phyloP scores from a whole-genome alignment of 2,888 invertebrate species.

The Cecidostiba fungosa region DNA sequence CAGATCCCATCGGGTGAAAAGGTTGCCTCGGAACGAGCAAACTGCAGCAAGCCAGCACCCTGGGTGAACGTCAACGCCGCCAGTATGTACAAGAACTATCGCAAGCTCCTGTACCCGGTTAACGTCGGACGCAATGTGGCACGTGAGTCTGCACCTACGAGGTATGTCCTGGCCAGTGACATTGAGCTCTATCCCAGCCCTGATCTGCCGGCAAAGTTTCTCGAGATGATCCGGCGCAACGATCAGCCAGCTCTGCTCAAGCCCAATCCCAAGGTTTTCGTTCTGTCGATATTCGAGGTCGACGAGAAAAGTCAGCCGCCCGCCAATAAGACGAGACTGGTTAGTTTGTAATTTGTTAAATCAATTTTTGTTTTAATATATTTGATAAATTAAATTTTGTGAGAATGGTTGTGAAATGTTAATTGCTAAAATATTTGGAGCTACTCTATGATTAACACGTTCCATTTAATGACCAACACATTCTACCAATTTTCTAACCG shows the following conservation, averaged over 20 bases:
- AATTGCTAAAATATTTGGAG: too few relatives aligned
- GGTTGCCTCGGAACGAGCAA: slow-evolving; percentile 84
- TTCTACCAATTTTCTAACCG: too few relatives aligned
- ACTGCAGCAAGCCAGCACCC: slow-evolving; percentile 88
- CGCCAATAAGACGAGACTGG: slow-evolving; percentile 77
- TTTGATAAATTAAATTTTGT: too few relatives aligned
- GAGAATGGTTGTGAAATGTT: too few relatives aligned
- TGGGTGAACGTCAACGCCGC: slow-evolving; percentile 85
- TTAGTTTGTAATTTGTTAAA: slow-evolving; percentile 68
- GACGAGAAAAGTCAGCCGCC: slow-evolving; percentile 82
- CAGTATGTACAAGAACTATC: slow-evolving; percentile 89
- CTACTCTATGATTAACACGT: too few relatives aligned
- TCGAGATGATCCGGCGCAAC: slow-evolving; percentile 92
- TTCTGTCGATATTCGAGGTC: slow-evolving; percentile 94
- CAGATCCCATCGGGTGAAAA: slow-evolving; percentile 86
- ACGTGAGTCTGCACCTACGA: slow-evolving; percentile 90
- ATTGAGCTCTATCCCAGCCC: slow-evolving; percentile 95
- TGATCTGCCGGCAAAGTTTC: slow-evolving; percentile 89
- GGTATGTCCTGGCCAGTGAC: slow-evolving; percentile 92
- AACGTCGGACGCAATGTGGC: slow-evolving; percentile 96
- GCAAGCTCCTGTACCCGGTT: slow-evolving; percentile 92
- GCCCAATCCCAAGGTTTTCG: slow-evolving; percentile 88
- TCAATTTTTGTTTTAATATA: neutral
- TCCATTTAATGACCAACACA: too few relatives aligned
- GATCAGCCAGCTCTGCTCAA: slow-evolving; percentile 84